Conservation (phyloP, 2,113 vertebrate species). For the Lutjanus erythropterus region DNA sequence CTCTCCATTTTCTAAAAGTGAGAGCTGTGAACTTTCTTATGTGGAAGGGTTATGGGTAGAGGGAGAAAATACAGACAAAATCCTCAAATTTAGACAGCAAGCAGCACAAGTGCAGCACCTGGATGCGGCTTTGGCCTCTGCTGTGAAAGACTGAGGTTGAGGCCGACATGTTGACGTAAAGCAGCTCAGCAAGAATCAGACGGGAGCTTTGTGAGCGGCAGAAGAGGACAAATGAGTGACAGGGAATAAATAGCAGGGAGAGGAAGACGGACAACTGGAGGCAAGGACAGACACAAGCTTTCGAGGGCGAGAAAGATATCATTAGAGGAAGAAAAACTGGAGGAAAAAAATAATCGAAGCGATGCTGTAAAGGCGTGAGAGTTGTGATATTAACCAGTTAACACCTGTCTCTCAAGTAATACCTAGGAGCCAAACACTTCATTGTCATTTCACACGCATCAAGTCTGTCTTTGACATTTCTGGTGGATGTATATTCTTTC, state of each 20-base stretch:
- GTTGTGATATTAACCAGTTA: slow-evolving; percentile 54
- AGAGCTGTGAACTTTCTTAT: slow-evolving; percentile 1
- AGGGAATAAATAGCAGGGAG: slow-evolving; percentile 22
- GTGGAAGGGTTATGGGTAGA: slow-evolving; percentile 1
- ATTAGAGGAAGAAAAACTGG: slow-evolving; percentile 23
- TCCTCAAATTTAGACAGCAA: slow-evolving; percentile 7
- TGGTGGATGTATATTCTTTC: slow-evolving; percentile 23
- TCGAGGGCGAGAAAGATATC: slow-evolving; percentile 14
- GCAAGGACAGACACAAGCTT: slow-evolving; percentile 22
- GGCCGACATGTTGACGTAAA: slow-evolving; percentile 32
- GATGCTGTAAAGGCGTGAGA: slow-evolving; percentile 35
- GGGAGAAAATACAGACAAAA: slow-evolving; percentile 6
- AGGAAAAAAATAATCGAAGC: not conserved
- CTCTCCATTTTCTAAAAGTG: slow-evolving; percentile 21
- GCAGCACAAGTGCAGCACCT: not conserved
- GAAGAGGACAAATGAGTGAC: slow-evolving; percentile 49
- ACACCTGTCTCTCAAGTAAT: slow-evolving; percentile 45
- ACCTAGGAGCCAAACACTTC: slow-evolving; percentile 15
- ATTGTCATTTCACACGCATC: slow-evolving; percentile 33
- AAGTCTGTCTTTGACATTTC: slow-evolving; percentile 44
- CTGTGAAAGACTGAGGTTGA: slow-evolving; percentile 21
- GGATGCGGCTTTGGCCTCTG: slow-evolving; percentile 31
- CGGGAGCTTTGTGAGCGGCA: slow-evolving; percentile 18
- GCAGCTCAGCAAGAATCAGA: slow-evolving; percentile 35
- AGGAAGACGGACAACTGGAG: slow-evolving; percentile 20